Evolutionary conservation across 1,140 invertebrate genomes (phyloP).

Genomic region (Trichonephila inaurata): DNA sequence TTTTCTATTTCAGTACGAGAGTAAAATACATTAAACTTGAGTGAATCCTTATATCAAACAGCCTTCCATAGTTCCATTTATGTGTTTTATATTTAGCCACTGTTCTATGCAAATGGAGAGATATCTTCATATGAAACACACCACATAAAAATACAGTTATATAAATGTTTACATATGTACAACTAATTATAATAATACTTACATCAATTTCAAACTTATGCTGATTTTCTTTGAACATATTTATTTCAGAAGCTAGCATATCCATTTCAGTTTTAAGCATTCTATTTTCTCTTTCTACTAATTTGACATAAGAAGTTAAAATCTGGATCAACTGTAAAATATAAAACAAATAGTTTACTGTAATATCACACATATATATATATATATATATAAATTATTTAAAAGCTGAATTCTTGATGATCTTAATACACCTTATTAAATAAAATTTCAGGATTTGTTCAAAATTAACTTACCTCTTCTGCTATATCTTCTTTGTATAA

Average conservation of each 20-base stretch:
- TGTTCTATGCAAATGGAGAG: background rate
- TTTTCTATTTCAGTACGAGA: too few relatives aligned
- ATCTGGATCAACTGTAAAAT: conserved; percentile 23
- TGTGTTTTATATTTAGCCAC: too few relatives aligned
- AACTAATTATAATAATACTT: background rate
- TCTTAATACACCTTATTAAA: background rate
- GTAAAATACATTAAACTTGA: too few relatives aligned
- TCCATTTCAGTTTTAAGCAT: background rate
- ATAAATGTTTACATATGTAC: too few relatives aligned
- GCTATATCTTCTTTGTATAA: background rate
- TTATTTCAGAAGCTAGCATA: background rate
- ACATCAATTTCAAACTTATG: conserved; percentile 20
- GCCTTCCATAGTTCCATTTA: too few relatives aligned
- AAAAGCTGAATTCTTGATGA: too few relatives aligned
- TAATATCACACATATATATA: too few relatives aligned
- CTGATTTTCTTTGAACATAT: conserved; percentile 2
- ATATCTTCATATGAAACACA: background rate
- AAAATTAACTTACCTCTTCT: conserved; percentile 1
- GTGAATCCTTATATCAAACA: too few relatives aligned
- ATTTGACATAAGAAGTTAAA: background rate
- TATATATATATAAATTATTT: too few relatives aligned
- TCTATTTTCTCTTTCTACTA: conserved; percentile 3
- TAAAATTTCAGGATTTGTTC: background rate
- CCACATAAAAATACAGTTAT: too few relatives aligned
- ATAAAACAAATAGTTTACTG: background rate